Evolutionary conservation across 53 echinoderm and acorn worm genomes (phyloP).

Genomic region (Echinarachnius parma): DNA sequence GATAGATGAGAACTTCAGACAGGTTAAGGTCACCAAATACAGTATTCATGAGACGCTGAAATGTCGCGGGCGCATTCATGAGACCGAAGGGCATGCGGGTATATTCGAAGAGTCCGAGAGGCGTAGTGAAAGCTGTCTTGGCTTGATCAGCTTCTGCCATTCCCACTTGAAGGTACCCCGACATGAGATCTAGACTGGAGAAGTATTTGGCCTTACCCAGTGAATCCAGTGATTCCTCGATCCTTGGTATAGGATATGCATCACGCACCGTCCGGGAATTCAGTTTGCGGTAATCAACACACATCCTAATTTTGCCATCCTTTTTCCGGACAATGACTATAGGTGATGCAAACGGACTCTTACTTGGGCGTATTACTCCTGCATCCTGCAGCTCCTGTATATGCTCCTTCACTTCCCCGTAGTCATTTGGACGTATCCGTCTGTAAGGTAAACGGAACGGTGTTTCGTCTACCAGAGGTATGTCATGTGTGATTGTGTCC

Average conservation of each 20-base stretch:
- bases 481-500: constrained; percentile 1
- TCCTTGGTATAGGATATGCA: constrained; percentile 38
- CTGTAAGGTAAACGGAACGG: constrained; percentile 32
- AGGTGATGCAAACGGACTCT: constrained; percentile 38
- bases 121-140: no score
- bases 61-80: constrained; percentile 39
- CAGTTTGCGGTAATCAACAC: constrained; percentile 35
- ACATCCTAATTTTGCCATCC: constrained; percentile 26
- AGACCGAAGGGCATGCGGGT: constrained; percentile 47
- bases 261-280: constrained; percentile 30
- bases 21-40: constrained; percentile 39
- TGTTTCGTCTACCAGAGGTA: constrained; percentile 11
- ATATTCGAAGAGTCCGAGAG: no score
- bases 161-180: constrained; percentile 33
- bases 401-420: constrained; percentile 21
- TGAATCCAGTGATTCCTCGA: constrained; percentile 32
- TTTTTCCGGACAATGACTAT: constrained; percentile 45
- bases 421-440: constrained; percentile 17
- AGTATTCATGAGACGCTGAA: constrained; percentile 41
- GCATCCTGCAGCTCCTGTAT: constrained; percentile 8
- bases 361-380: constrained; percentile 17
- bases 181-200: constrained; percentile 42
- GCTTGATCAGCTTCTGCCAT: constrained; percentile 10
- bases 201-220: constrained; percentile 49
- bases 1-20: constrained; percentile 23